Percentiles rank a stretch among this genome's conserved stretches.
These are phyloP conservation scores for Anoura caudifer DNA, from an alignment of 2,113 vertebrate species.

Conservation along the genomic window DNA sequence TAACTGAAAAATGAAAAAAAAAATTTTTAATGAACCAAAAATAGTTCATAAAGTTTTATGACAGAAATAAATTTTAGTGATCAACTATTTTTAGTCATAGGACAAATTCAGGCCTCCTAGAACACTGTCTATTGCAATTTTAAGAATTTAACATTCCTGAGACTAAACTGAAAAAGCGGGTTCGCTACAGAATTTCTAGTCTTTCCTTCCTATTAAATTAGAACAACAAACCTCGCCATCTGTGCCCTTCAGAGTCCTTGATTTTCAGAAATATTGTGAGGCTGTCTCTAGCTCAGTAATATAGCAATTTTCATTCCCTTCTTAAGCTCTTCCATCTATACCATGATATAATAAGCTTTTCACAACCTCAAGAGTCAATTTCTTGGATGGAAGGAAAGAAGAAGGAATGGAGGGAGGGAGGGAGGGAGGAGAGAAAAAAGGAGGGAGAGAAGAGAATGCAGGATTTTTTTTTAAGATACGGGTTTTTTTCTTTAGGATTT, in stretches of 20 bases:
- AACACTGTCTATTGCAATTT: not conserved
- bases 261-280: constrained; percentile 1
- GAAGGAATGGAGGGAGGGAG: too few relatives aligned
- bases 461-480: too few relatives aligned
- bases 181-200: constrained; percentile 12
- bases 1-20: not conserved
- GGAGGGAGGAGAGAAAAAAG: too few relatives aligned
- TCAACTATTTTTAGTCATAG: not conserved
- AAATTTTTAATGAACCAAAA: not conserved
- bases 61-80: not conserved
- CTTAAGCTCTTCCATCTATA: not conserved
- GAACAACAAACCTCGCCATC: not conserved
- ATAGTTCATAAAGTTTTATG: not conserved
- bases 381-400: not conserved
- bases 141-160: not conserved
- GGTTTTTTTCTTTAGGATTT: too few relatives aligned
- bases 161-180: not conserved
- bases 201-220: constrained; percentile 1
- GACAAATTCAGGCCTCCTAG: not conserved
- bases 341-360: not conserved
- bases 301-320: not conserved
- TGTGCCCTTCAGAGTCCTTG: not conserved
- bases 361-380: not conserved
- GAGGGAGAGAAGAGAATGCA: too few relatives aligned
- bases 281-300: not conserved